These are phyloP conservation scores for Parazoanthus atlanticus DNA, from an alignment of 92 coral and sea anemone genomes.

Conservation along the genomic window DNA sequence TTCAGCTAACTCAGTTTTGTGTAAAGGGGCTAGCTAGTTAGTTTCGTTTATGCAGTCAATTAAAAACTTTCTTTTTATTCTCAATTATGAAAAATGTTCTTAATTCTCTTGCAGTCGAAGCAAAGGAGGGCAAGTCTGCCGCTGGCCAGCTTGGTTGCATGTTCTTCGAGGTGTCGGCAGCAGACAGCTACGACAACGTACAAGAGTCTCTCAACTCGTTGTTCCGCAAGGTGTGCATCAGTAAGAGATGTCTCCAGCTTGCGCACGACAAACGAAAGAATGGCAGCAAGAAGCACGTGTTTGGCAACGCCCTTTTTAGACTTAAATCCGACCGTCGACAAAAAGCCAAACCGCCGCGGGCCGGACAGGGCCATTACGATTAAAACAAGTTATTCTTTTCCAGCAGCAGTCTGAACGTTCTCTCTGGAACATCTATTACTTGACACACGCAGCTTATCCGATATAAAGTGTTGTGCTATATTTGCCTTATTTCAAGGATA, in stretches of 20 bases:
- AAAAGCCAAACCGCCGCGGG: conserved; percentile 39
- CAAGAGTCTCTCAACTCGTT: conserved; percentile 84
- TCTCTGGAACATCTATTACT: no score
- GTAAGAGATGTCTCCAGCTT: conserved; percentile 70
- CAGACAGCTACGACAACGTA: conserved; percentile 91
- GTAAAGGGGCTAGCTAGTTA: background rate
- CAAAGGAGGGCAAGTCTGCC: conserved; percentile 88
- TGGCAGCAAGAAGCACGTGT: conserved; percentile 74
- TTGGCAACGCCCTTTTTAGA: conserved; percentile 88
- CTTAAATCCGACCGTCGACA: conserved; percentile 57
- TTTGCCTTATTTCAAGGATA: no score
- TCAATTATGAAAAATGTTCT: background rate
- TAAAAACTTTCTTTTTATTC: background rate
- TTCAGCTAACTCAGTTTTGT: background rate
- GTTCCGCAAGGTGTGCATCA: conserved; percentile 77
- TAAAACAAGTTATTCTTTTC: background rate
- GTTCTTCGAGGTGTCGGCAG: conserved; percentile 98
- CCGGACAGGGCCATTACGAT: conserved; percentile 31
- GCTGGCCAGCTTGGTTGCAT: conserved; percentile 96
- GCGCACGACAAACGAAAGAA: conserved; percentile 77
- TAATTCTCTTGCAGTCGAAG: conserved; percentile 64
- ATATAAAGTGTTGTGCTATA: no score
- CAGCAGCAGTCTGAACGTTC: no score
- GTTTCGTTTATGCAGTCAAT: background rate
- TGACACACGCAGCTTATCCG: no score